phyloP scores from a whole-genome alignment of 2,888 invertebrate genomes.

The Cephus rjabovi region DNA sequence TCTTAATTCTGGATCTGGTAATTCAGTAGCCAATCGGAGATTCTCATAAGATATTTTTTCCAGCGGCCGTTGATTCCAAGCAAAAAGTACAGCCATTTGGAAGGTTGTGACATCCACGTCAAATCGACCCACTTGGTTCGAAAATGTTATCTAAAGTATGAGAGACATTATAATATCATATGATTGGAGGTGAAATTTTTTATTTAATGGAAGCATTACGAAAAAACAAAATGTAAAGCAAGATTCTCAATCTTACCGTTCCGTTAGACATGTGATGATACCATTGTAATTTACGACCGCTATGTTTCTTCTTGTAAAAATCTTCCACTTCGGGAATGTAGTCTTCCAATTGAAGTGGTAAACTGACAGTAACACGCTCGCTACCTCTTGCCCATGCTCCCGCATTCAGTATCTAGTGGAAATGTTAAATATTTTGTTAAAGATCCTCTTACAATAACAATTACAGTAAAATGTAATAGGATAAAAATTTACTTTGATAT shows the following conservation, averaged over 20 bases:
- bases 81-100: conserved; percentile 99
- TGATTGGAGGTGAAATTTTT: not conserved
- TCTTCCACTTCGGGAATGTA: conserved; percentile 99
- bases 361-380: conserved; percentile 93
- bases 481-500: conserved; percentile 77
- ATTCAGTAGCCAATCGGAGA: conserved; percentile 93
- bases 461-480: not conserved
- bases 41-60: conserved; percentile 98
- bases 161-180: conserved; percentile 1
- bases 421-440: not conserved
- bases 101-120: conserved; percentile 99
- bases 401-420: conserved; percentile 85
- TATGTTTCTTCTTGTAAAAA: conserved; percentile 97
- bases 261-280: conserved; percentile 99
- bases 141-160: conserved; percentile 83
- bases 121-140: conserved; percentile 91
- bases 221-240: not conserved
- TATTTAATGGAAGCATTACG: conserved; percentile 8
- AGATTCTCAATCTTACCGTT: conserved; percentile 70
- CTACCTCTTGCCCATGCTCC: conserved; percentile 98
- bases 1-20: conserved; percentile 94
- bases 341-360: conserved; percentile 97
- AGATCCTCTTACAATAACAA: not conserved
- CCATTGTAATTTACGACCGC: conserved; percentile 98
- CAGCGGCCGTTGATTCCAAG: conserved; percentile 96